phyloP scores from a whole-genome alignment of 2,797 vertebrate species.

The Sciurus vulgaris region DNA sequence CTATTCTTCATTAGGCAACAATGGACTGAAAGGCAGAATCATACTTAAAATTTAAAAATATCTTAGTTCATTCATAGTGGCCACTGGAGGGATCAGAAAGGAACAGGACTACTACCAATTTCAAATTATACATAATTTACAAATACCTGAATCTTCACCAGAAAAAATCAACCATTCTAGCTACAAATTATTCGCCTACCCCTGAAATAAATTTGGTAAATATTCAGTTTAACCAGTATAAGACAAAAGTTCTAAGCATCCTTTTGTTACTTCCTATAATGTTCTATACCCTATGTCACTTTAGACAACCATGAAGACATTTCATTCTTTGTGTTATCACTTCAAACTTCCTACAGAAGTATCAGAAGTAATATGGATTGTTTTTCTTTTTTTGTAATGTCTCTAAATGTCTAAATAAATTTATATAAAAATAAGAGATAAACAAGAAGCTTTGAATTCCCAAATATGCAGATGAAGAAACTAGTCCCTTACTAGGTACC shows the following conservation, averaged over 20 bases:
- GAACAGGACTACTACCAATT: neutral
- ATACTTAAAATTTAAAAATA: conserved; percentile 40
- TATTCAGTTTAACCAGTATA: conserved; percentile 53
- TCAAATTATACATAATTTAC: conserved; percentile 53
- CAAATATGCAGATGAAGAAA: conserved; percentile 35
- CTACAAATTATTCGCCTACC: neutral
- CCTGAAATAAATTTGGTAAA: neutral
- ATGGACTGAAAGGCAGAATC: neutral
- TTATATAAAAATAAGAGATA: conserved; percentile 56
- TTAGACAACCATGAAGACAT: conserved; percentile 14
- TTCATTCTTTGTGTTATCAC: neutral
- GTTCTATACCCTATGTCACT: neutral
- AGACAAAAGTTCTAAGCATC: neutral
- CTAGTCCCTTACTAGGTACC: neutral
- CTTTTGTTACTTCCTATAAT: conserved; percentile 13
- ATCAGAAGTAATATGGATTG: neutral
- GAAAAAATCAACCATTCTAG: conserved; percentile 56
- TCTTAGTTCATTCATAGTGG: neutral
- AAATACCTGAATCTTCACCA: conserved; percentile 25
- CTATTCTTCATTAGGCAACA: neutral
- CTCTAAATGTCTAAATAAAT: conserved; percentile 51
- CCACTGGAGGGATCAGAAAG: neutral
- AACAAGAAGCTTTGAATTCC: conserved; percentile 25
- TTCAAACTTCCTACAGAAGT: conserved; percentile 33
- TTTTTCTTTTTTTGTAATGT: conserved; percentile 39